A percentile compares a stretch with the other conserved stretches of the same genome.
Evolutionary conservation across 1,140 invertebrate species (phyloP).

Genomic region (Papilio xuthus): DNA sequence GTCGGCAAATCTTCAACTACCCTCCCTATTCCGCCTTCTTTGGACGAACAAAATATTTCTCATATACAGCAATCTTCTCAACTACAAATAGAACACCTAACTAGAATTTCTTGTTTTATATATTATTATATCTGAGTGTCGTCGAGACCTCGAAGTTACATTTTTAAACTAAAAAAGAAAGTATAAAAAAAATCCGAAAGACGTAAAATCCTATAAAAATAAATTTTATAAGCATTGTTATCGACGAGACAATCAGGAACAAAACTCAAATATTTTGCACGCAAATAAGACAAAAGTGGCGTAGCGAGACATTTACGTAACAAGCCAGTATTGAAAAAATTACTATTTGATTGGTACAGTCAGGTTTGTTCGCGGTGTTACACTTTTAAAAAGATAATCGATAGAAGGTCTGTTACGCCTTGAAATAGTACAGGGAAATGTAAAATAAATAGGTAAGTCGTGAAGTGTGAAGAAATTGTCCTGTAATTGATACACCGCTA

Average conservation of each 20-base stretch:
- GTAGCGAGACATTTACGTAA: too few species aligned
- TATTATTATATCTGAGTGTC: slow-evolving; percentile 14
- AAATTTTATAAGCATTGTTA: not conserved
- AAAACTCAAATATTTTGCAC: not conserved
- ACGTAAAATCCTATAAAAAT: not conserved
- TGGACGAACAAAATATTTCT: slow-evolving; percentile 53
- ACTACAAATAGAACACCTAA: slow-evolving; percentile 20
- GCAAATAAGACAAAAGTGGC: too few species aligned
- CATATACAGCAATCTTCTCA: slow-evolving; percentile 42
- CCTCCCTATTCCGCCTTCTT: slow-evolving; percentile 48
- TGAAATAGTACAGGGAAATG: too few species aligned
- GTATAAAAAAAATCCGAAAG: not conserved
- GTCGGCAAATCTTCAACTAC: slow-evolving; percentile 46
- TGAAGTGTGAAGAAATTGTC: too few species aligned
- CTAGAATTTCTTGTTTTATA: not conserved
- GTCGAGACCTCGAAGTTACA: too few species aligned
- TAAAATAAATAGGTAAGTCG: too few species aligned
- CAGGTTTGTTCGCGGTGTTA: too few species aligned
- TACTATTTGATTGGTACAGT: too few species aligned
- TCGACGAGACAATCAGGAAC: not conserved
- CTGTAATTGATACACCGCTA: too few species aligned
- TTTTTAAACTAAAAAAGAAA: not conserved
- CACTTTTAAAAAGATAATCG: too few species aligned
- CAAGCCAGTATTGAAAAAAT: too few species aligned
- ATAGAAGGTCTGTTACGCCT: too few species aligned